phyloP scores from a whole-genome alignment of 2,888 invertebrate species.

The Tyria jacobaeae region DNA sequence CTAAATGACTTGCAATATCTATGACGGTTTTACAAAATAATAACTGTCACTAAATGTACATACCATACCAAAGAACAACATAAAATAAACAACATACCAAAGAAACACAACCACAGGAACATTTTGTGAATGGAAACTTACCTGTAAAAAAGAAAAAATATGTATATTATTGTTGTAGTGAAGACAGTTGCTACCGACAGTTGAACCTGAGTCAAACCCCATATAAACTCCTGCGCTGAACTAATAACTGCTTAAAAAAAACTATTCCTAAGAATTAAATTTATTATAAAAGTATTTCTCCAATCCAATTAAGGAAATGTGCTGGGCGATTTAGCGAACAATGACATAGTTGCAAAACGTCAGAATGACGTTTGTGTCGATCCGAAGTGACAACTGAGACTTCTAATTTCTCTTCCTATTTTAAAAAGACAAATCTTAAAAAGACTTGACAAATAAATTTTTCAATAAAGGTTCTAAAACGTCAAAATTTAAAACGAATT shows the following conservation, averaged over 20 bases:
- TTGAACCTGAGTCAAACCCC: not conserved
- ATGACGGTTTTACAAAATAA: not conserved
- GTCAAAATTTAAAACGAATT: too few species aligned
- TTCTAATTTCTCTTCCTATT: too few species aligned
- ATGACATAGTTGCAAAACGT: too few species aligned
- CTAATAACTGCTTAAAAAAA: not conserved
- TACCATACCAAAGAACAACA: too few species aligned
- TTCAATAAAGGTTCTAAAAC: too few species aligned
- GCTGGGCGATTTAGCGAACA: too few species aligned
- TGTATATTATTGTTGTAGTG: not conserved
- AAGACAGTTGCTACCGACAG: not conserved
- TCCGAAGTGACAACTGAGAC: too few species aligned
- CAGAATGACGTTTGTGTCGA: too few species aligned
- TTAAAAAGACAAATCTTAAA: too few species aligned
- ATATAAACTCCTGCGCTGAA: not conserved
- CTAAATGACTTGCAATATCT: not conserved
- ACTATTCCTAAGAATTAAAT: not conserved
- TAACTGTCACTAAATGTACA: not conserved
- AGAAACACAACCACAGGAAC: not conserved
- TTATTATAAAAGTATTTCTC: not conserved
- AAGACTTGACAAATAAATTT: too few species aligned
- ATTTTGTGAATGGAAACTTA: not conserved
- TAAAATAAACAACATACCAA: slow-evolving; percentile 1
- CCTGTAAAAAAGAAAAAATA: slow-evolving; percentile 9
- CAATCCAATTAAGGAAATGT: not conserved